A percentile compares a stretch with the other conserved stretches of the same genome.
Conservation (phyloP, 1,140 invertebrate species). For the Drosophila sproati region DNA sequence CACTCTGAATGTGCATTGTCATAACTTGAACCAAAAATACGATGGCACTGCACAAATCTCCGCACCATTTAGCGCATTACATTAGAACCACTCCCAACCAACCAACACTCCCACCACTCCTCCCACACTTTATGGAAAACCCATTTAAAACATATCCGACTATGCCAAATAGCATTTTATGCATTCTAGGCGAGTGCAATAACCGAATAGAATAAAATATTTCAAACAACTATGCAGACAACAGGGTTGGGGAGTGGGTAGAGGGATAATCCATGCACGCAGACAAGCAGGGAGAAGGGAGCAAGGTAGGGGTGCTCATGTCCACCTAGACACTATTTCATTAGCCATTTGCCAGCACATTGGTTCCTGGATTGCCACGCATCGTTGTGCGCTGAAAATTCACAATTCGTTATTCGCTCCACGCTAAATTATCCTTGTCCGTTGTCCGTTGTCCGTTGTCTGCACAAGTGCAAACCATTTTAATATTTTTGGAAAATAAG, state of each 20-base stretch:
- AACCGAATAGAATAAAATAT: conserved; percentile 6
- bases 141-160: conserved; percentile 13
- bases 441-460: conserved; percentile 1
- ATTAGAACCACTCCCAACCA: not conserved
- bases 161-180: not conserved
- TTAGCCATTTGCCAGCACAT: conserved; percentile 30
- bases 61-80: conserved; percentile 37
- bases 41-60: conserved; percentile 18
- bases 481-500: conserved; percentile 15
- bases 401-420: conserved; percentile 25
- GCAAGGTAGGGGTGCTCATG: not conserved
- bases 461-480: conserved; percentile 7
- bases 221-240: conserved; percentile 12
- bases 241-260: not conserved
- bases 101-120: not conserved
- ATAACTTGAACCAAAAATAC: conserved; percentile 4
- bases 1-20: conserved; percentile 12
- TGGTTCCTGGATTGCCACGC: too few species aligned
- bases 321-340: conserved; percentile 33
- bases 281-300: not conserved
- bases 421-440: conserved; percentile 52
- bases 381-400: conserved; percentile 19
- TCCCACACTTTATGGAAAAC: conserved; percentile 11
- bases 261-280: not conserved
- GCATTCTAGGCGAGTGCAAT: conserved; percentile 14